phyloP scores from a whole-genome alignment of 1,140 invertebrate species.

The Psix sp. region DNA sequence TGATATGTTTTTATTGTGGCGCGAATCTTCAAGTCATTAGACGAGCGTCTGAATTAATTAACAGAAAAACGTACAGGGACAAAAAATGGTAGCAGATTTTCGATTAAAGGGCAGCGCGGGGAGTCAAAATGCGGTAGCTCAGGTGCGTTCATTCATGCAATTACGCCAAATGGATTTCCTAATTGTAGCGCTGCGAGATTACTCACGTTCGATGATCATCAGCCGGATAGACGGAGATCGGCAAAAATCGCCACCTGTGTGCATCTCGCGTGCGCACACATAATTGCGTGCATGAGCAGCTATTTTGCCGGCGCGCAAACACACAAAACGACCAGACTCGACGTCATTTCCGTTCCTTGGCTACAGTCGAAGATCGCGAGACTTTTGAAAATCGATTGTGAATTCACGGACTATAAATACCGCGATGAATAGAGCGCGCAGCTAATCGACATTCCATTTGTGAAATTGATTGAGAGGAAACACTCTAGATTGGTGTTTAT shows the following conservation, averaged over 20 bases:
- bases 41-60: slow-evolving; percentile 17
- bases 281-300: slow-evolving; percentile 19
- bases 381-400: slow-evolving; percentile 24
- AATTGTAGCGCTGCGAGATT: slow-evolving; percentile 72
- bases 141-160: slow-evolving; percentile 70
- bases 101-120: slow-evolving; percentile 21
- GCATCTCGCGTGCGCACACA: slow-evolving; percentile 21
- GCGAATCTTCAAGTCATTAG: slow-evolving; percentile 7
- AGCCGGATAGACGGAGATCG: slow-evolving; percentile 37
- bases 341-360: slow-evolving; percentile 30
- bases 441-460: slow-evolving; percentile 36
- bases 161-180: slow-evolving; percentile 76
- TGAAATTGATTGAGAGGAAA: slow-evolving; percentile 24
- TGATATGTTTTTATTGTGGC: not conserved
- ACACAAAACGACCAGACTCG: slow-evolving; percentile 16
- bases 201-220: slow-evolving; percentile 72
- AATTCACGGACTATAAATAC: slow-evolving; percentile 10
- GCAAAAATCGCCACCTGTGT: slow-evolving; percentile 56
- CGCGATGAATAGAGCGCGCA: slow-evolving; percentile 1
- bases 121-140: slow-evolving; percentile 61
- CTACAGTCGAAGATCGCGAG: not conserved
- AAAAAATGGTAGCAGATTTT: slow-evolving; percentile 19
- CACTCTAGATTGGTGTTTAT: slow-evolving; percentile 10
- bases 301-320: slow-evolving; percentile 16
- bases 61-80: slow-evolving; percentile 2